phyloP scores from a whole-genome alignment of 2,797 vertebrate genomes.

The Alauda arvensis region DNA sequence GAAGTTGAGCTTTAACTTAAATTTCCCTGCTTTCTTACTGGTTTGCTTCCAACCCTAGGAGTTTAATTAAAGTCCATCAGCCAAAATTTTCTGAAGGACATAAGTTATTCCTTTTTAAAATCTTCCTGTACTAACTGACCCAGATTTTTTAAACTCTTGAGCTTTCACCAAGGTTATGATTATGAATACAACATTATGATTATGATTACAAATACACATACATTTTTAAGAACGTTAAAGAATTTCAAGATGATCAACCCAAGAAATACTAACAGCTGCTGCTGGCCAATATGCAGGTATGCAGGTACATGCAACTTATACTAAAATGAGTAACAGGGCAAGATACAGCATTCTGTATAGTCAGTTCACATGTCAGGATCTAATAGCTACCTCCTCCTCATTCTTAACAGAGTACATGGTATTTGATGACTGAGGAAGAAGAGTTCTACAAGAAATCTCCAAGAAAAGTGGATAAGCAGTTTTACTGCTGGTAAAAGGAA shows the following conservation, averaged over 20 bases:
- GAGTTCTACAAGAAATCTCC: background rate
- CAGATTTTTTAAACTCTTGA: conserved; percentile 3
- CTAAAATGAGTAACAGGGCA: background rate
- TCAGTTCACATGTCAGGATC: background rate
- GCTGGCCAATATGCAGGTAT: background rate
- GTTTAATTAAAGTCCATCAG: conserved; percentile 46
- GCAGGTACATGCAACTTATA: background rate
- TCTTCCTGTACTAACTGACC: background rate
- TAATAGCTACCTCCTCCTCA: background rate
- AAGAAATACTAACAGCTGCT: background rate
- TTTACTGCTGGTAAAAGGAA: background rate
- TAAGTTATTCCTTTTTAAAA: background rate
- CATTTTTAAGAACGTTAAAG: background rate
- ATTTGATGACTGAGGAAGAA: background rate
- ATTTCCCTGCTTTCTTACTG: conserved; percentile 2
- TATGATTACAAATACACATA: background rate
- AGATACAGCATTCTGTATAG: background rate
- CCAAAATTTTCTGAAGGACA: background rate
- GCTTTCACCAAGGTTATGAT: background rate
- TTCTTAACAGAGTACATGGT: background rate
- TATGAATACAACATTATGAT: background rate
- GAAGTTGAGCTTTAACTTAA: conserved; percentile 1
- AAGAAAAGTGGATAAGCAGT: background rate
- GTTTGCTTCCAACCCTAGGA: conserved; percentile 18
- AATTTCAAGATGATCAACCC: background rate